Evolutionary conservation across 2,797 vertebrate species (phyloP).

Genomic region (Poeciliopsis paucimaculata): DNA sequence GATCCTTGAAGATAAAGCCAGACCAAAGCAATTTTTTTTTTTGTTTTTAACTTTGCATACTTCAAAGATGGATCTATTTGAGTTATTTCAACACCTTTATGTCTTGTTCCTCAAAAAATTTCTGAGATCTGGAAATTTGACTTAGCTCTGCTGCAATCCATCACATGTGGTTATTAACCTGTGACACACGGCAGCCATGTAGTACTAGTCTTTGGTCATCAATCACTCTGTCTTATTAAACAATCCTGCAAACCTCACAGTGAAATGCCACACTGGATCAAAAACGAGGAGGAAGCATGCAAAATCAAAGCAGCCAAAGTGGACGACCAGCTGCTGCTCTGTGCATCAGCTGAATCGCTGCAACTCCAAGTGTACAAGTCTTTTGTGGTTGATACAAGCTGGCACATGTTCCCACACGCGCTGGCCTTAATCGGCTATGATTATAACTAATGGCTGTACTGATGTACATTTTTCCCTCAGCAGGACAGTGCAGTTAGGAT

Average conservation of each 20-base stretch:
- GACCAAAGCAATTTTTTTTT: slow-evolving; percentile 16
- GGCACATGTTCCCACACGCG: slow-evolving; percentile 63
- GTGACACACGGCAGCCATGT: slow-evolving; percentile 45
- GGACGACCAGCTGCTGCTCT: slow-evolving; percentile 11
- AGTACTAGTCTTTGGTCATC: slow-evolving; percentile 51
- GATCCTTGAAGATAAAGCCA: slow-evolving; percentile 43
- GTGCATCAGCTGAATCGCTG: slow-evolving; percentile 26
- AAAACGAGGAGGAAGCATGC: neutral
- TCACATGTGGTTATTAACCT: slow-evolving; percentile 63
- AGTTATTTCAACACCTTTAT: slow-evolving; percentile 3
- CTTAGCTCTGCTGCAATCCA: slow-evolving; percentile 55
- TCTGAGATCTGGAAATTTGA: slow-evolving; percentile 43
- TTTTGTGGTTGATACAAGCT: slow-evolving; percentile 26
- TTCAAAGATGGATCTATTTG: slow-evolving; percentile 10
- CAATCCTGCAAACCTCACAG: slow-evolving; percentile 29
- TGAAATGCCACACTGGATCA: slow-evolving; percentile 21
- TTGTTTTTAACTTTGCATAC: slow-evolving; percentile 1
- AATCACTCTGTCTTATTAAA: slow-evolving; percentile 55
- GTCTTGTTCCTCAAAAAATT: slow-evolving; percentile 35
- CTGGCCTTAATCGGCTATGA: slow-evolving; percentile 84
- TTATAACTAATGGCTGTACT: slow-evolving; percentile 89
- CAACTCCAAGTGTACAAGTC: slow-evolving; percentile 15
- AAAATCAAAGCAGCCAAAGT: slow-evolving; percentile 33
- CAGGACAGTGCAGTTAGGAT: slow-evolving; percentile 87
- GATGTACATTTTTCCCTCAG: slow-evolving; percentile 85